These are phyloP conservation scores for Melanotaenia maccullochi DNA, from an alignment of 2,797 vertebrate genomes.

Conservation along the genomic window DNA sequence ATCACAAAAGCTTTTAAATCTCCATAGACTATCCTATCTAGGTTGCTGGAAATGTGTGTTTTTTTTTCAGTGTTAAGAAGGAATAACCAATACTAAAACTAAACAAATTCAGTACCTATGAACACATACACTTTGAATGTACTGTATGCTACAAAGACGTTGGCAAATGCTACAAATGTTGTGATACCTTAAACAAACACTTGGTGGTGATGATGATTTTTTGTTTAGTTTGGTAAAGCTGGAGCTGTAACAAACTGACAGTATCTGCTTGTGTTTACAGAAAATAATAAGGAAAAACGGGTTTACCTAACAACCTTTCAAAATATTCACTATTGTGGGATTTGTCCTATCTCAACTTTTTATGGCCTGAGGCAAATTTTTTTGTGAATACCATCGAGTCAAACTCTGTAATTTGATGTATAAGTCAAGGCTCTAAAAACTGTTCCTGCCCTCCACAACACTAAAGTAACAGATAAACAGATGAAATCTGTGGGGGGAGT, in stretches of 20 bases:
- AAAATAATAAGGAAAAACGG: conserved; percentile 8
- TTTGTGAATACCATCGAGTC: conserved; percentile 12
- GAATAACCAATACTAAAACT: neutral
- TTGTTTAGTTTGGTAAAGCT: neutral
- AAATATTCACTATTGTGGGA: conserved; percentile 7
- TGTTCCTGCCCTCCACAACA: neutral
- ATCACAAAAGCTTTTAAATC: neutral
- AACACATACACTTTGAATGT: neutral
- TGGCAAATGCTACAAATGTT: neutral
- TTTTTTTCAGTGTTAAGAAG: neutral
- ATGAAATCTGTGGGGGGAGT: conserved; percentile 1
- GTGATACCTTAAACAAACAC: conserved; percentile 41
- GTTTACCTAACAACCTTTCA: conserved; percentile 4
- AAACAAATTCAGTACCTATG: neutral
- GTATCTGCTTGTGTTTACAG: neutral
- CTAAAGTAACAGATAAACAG: neutral
- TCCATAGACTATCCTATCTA: neutral
- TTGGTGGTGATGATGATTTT: conserved; percentile 45
- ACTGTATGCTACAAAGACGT: too few relatives aligned
- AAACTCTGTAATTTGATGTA: conserved; percentile 15
- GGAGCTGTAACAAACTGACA: neutral
- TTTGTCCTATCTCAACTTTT: conserved; percentile 25
- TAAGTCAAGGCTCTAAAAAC: conserved; percentile 4
- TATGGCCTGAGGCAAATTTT: neutral
- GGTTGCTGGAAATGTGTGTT: neutral